Base-by-base conservation (phyloP, 2,113 vertebrate genomes). In the Pteronura brasiliensis region DNA sequence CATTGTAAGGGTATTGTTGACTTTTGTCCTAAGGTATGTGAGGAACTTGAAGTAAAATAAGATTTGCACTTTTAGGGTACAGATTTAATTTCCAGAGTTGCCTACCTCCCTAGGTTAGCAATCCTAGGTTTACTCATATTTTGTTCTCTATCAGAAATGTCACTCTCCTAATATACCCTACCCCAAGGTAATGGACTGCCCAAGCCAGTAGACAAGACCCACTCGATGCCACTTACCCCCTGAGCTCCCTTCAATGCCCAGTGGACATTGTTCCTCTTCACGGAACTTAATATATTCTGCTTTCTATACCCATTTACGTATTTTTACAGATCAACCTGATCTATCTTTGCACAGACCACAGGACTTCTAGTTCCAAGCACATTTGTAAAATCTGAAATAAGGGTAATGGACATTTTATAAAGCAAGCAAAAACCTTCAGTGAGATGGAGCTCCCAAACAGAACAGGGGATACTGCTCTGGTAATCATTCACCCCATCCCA, bases 11-110 rank as follows among this genome's bases (percentile, higher is more conserved):
- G 25, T 87, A 83, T 90, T 93, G 18, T 71, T 72, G 95, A 93
- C 91, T 95, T 96, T 93, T 15, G 57, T 47, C 65, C 36, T 63
- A 92, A 72, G 67, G 15, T 57, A 63, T 65, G 17, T 47, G 36
- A 79, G n/a, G 88, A 96, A 87, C n/a, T 90, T 80, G 57, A 97
- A 93, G 44, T 57, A 81, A 97, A 91, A 55, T 63, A 61, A 65
- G 47, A 72, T 31, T 25, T 29, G 83, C 10, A 36, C 31, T 95
- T 90, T 92, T 67, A 92, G 88, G 67, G 39, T n/a, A 96, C 74
- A 52, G 42, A 65, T 86, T 88, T 72, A 13, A 92, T 76, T 29
- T 42, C 25, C 8, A 84, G 55, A 80, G 84, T 42, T 44, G 10
- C 20, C 8, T 27, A 7, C 4, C 1, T 87, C 42, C 4, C 34